Base-by-base conservation (phyloP, 2,888 invertebrate genomes). In the Apamea crenata region DNA sequence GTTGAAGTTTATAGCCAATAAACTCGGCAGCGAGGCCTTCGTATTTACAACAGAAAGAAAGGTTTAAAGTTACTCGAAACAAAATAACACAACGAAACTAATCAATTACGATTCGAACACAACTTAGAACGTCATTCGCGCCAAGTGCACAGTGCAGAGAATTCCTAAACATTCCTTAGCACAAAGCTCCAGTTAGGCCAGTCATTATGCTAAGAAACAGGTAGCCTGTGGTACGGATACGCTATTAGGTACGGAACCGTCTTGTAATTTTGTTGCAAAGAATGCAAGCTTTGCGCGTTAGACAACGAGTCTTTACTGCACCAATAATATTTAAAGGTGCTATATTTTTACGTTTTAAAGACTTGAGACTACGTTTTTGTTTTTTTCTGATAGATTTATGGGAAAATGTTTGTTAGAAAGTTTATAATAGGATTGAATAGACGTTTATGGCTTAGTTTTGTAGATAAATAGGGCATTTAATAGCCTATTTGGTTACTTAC, bases 151-250 rank as follows among this genome's bases (percentile, higher is more conserved):
- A 85, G 84, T 65, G 6, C 56, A 81, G 78, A 47, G 69, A 76
- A 80, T 85, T 83, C 75, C 77, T 87, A 83, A 87, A 87, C 92
- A 94, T 95, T 94, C 94, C 93, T 87, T 81, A 83, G 88, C 90
- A 92, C 92, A 93, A 93, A 94, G 92, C 92, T 92, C 93, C 92
- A 93, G 94, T 95, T 94, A 94, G 91, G 84, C 89, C 89, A 92
- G 93, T 95, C 94, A 95, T 95, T 96, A 96, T 93, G 91, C 92
- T 89, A 85, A 87, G 91, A 91, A 94, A 94, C 94, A 94, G 94
- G 95, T 95, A 95, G 94, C 91, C 84, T 88, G 70, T 83, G 79
- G 84, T 81, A 81, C 80, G 80, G 84, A 86, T 87, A 81, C 77
- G 81, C 87, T 77, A 85, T 82, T 89, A 59, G 4, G 71, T 59